Base-by-base conservation (phyloP, 1,140 invertebrate genomes). In the Andrena cerasifolii region DNA sequence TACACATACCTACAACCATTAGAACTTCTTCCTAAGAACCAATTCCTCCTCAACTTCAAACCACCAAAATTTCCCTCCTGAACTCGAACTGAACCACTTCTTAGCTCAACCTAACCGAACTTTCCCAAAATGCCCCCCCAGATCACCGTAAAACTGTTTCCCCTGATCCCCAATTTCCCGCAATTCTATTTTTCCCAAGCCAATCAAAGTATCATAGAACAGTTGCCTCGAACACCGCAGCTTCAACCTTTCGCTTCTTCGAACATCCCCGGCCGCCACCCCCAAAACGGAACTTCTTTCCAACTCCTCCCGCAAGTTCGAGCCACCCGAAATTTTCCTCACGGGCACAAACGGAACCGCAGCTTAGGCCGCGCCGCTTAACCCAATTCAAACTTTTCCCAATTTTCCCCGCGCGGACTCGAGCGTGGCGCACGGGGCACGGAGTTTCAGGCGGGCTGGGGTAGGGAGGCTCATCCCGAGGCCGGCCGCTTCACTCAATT, bases 381-480 rank as follows among this genome's bases (percentile, higher is more conserved):
- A 67, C 63, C 63, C 40, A 54, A 67, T 75, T 54, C 40, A 75
- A 75, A 67, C 51, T 67, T 75, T 75, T 53, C 73, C 51, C 53
- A 75, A 56, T 75, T 75, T 75, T 75, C 62, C 73, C 51, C 54
- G 53, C 54, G 53, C 53, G 47, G 49, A 63, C 51, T 65, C 45
- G 40, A 53, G 24, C 40, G 61, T 3, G 36, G 36, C 3, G n/a
- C n/a, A n/a, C n/a, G n/a, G n/a, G n/a, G n/a, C n/a, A n/a, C n/a
- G n/a, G n/a, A n/a, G n/a, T n/a, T n/a, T n/a, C n/a, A n/a, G n/a
- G n/a, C n/a, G n/a, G n/a, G n/a, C n/a, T n/a, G n/a, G n/a, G n/a
- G n/a, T n/a, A n/a, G 2, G 21, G 47, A 54, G 53, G 12, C 61
- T 66, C 26, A 43, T 24, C 18, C 14, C 61, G 33, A 53, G 49